Evolutionary conservation across 2,113 vertebrate species (phyloP), one percentile per base, ranked within the genome.

Genomic region (Eleginops maclovinus): DNA sequence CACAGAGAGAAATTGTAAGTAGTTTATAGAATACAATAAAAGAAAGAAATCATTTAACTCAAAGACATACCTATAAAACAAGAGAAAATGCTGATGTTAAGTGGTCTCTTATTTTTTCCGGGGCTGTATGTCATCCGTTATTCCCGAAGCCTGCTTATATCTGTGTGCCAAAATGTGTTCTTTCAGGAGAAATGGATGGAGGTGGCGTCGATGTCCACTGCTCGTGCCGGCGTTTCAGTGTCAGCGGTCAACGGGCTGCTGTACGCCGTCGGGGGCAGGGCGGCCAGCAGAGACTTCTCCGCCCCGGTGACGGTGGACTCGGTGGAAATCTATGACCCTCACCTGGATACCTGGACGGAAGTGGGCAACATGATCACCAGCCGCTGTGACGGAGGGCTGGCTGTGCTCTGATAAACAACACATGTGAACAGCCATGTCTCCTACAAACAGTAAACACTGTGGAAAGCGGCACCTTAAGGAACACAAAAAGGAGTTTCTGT

Each of bases 291-390:
- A 66, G 96, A 98, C 88, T 98, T 98, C 89, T 96, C 96, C 16
- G 97, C 97, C 47, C 97, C 98, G 0, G 96, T 98, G 80, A 99
- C 98, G 0, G 95, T 97, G 83, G 98, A 99, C 88, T 97, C 97
- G 3, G 98, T 99, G 60, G 98, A 99, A 91, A 95, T 99, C 91
- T 99, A 99, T 69, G 98, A 99, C 85, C 97, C 98, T 61, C 97
- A 97, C 74, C 94, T 96, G 88, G 97, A 99, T 86, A 96, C 96
- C 8, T 99, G 98, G 98, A 97, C 95, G 58, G 97, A 98, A 93
- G 96, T 98, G 0, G 95, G 97, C 83, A 97, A 98, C 89, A 99
- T 99, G 97, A 99, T 99, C 91, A 98, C 98, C 54, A 99, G 98
- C 91, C 97, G 98, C 84, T 99, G 97, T 3, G 98, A 99, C 60